Conservation (phyloP, 2,113 vertebrate genomes). For the Catharus minimus region DNA sequence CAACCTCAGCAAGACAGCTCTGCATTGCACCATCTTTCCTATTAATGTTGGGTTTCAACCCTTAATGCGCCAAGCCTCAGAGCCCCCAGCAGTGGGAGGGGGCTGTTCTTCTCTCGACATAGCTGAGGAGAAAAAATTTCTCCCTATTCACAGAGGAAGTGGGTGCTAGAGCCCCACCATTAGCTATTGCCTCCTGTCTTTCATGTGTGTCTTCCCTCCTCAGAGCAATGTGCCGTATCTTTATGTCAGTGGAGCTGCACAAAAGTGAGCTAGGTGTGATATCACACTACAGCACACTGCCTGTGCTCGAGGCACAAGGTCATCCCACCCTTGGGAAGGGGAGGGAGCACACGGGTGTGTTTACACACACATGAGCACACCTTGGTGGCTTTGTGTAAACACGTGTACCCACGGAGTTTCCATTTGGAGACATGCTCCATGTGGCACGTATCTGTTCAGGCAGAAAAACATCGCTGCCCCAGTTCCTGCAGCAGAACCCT, state of each 20-base stretch:
- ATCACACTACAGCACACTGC: background rate
- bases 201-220: background rate
- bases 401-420: background rate
- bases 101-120: rapidly evolving
- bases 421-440: background rate
- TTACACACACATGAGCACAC: background rate
- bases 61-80: background rate
- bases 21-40: background rate
- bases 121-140: background rate
- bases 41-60: background rate
- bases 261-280: background rate
- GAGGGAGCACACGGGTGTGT: background rate
- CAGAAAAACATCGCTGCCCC: background rate
- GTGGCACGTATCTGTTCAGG: background rate
- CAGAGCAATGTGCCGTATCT: background rate
- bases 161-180: background rate
- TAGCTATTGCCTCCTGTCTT: background rate
- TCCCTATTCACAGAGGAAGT: background rate
- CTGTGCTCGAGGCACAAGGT: background rate
- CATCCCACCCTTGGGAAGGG: background rate
- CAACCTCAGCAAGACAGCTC: background rate
- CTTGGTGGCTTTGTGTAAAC: background rate
- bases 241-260: background rate
- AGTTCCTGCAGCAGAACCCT: background rate
- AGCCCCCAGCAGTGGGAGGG: background rate